Evolutionary conservation across 2,888 invertebrate species (phyloP), one percentile per base, ranked within the genome.

Genomic region (Plagodis pulveraria): DNA sequence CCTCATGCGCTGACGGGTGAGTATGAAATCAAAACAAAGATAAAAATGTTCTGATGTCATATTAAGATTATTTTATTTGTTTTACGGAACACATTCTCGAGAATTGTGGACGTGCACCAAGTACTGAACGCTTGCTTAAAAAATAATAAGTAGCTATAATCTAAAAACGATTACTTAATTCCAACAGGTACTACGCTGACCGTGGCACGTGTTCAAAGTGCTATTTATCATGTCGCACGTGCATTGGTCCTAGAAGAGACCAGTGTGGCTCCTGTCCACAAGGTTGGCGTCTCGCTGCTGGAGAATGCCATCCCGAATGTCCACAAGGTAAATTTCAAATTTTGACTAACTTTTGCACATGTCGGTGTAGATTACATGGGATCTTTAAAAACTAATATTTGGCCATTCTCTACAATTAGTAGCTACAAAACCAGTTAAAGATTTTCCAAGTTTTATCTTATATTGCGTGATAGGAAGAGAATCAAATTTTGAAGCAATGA

Each of bases 301-400:
- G 97, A 2, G 96, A 97, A 82, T 97, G 97, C 74, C 95, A 96
- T 73, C 96, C 96, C 0, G 96, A 96, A 75, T 98, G 98, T 83
- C 97, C 97, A 0, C 96, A 96, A 86, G 97, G 91, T 90, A 73
- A 52, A 62, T 10, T 10, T 36, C 36, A 4, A 1, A 47, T 10
- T 36, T 8, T 7, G 6, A 47, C 6, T 7, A 40, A 5, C 5
- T 42, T 42, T 42, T 11, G 5, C 11, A 11, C 42, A 42, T n/a
- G 6, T 42, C 6, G 12, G 7, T 5, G 42, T 5, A 42, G 42
- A 12, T 11, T 42, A 8, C 40, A 10, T 5, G 5, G 10, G 6
- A 40, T 9, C 10, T 6, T 9, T 7, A 5, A 40, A 9, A 40
- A 7, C 40, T n/a, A n/a, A n/a, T n/a, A n/a, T n/a, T n/a, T n/a